A percentile compares a stretch with the other conserved stretches of the same genome.
phyloP scores from a whole-genome alignment of 2,888 invertebrate species.

The Chouioia cunea region DNA sequence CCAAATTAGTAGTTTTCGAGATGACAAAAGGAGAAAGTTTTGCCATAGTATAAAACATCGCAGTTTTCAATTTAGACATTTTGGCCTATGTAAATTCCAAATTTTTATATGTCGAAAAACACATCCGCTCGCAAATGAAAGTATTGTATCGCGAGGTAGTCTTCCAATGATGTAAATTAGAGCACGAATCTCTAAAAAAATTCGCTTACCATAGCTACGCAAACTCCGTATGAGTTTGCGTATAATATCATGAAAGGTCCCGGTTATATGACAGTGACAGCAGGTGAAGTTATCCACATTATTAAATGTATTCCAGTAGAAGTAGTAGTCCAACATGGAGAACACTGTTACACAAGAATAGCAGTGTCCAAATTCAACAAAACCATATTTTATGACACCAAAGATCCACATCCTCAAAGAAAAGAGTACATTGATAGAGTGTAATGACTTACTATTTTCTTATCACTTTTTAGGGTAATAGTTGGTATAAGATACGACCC shows the following conservation, averaged over 20 bases:
- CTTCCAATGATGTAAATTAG: conserved; percentile 49
- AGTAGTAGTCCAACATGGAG: conserved; percentile 39
- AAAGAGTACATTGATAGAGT: conserved; percentile 47
- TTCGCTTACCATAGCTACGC: conserved; percentile 49
- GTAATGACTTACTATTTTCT: conserved; percentile 47
- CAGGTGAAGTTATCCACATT: conserved; percentile 54
- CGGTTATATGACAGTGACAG: conserved; percentile 51
- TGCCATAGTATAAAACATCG: background rate
- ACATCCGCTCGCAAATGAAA: conserved; percentile 48
- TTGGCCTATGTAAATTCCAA: conserved; percentile 51
- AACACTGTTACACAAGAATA: conserved; percentile 50
- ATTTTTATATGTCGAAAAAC: conserved; percentile 53
- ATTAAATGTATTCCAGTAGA: conserved; percentile 51
- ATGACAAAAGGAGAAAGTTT: conserved; percentile 1
- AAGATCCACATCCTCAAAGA: conserved; percentile 50
- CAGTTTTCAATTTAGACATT: conserved; percentile 41
- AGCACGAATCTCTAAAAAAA: conserved; percentile 52
- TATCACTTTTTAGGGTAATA: conserved; percentile 46
- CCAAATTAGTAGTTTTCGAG: conserved; percentile 31
- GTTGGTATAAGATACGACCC: conserved; percentile 49
- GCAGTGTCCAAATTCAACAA: background rate
- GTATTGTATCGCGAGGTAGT: conserved; percentile 49
- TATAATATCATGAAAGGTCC: conserved; percentile 49
- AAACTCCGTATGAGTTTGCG: conserved; percentile 52
- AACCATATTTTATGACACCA: conserved; percentile 47